Evolutionary conservation across 2,797 vertebrate species (phyloP), one percentile per base, ranked within the genome.

Genomic region (Crenuchus spilurus): DNA sequence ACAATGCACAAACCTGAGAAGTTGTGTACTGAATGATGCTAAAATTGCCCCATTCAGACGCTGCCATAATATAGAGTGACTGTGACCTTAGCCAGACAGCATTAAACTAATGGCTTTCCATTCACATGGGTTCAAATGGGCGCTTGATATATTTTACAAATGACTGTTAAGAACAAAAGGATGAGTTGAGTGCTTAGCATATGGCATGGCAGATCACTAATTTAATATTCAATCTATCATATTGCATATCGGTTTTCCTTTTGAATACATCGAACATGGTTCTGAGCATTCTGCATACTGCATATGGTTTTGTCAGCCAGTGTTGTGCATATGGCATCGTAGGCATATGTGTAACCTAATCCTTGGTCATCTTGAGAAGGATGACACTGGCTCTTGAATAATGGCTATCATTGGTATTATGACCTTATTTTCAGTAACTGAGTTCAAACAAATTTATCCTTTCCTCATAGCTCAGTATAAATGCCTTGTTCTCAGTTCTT

Each of bases 121-220:
- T 80, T 83, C 82, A 80, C 88, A 84, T 85, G 85, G 85, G 65
- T 67, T 75, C 82, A 89, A 87, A 91, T 89, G 82, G 90, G 89
- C 4, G 61, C 61, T 2, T 26, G 61, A 63, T 86, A 89, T 85
- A 88, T 90, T 91, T 90, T 90, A 88, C 57, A 77, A 84, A 74
- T 73, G 54, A 72, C 75, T 84, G 76, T 81, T 86, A 81, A 78
- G 62, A 82, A 80, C 73, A 80, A 76, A 80, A 44, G 83, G 80
- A 80, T 74, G 84, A 76, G 85, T 86, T 85, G 79, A 88, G 88
- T 90, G 87, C 86, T 85, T 76, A 86, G 87, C 92, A 93, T 92
- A 92, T 93, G 91, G 90, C 88, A 87, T 82, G 89, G 92, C 90
- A 84, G 84, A 90, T 91, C 91, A 91, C 90, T 87, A 86, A 90